Evolutionary conservation across 2,113 vertebrate genomes (phyloP), one percentile per base, ranked within the genome.

Genomic region (Semicossyphus pulcher): DNA sequence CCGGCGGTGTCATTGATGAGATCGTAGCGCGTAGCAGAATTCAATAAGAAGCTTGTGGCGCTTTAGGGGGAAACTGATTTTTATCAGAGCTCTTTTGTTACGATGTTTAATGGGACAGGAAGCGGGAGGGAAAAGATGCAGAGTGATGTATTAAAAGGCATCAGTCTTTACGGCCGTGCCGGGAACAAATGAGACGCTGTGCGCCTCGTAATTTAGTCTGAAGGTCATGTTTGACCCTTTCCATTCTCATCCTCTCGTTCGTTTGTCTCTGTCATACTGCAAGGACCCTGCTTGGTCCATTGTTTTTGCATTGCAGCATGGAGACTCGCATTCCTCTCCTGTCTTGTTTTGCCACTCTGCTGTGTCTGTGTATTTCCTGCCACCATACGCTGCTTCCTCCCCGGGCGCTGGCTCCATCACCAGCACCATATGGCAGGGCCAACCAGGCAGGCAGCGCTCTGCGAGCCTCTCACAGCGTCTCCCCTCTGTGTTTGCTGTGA

Each of bases 351-450:
- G 80, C 58, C 69, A 45, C 64, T 47, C 65, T 79, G 78, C 64
- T 73, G 84, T 42, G 81, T 77, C 64, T 76, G 81, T 85, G 74
- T 52, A 74, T 80, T 85, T 92, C 91, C 90, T 92, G 91, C 70
- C 85, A 84, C 84, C 92, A 93, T 89, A 91, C 63, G 88, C 61
- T 11, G 69, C 70, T 34, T 51, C 11, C 72, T 84, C 90, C 87
- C 85, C 45, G 53, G 89, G 89, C 80, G 31, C 81, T 58, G 83
- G 80, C 89, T 91, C 76, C 31, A 72, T 61, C 75, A 61, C 69
- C 74, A 75, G 32, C 85, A 65, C 87, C 92, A 93, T 92, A 91
- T 92, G 92, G 90, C 69, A 61, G 34, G 66, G 57, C 87, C 84
- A 76, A 69, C 54, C 6, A 78, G 69, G 59, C 65, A 76, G 72